Evolutionary conservation across 2,113 vertebrate genomes (phyloP).

Genomic region (Oncorhynchus nerka): DNA sequence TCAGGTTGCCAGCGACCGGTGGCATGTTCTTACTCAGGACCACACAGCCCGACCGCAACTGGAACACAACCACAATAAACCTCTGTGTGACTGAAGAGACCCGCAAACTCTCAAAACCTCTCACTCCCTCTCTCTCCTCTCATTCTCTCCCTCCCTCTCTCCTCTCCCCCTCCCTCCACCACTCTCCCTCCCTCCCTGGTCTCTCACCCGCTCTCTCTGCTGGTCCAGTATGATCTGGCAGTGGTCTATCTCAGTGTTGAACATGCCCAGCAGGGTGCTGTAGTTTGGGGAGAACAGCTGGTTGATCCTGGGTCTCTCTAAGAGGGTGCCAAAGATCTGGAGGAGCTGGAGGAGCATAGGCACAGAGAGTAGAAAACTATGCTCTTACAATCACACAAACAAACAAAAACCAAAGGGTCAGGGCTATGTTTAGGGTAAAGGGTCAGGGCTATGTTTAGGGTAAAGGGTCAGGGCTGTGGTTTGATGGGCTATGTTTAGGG

Average conservation of each 20-base stretch:
- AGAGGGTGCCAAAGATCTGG: conserved; percentile 70
- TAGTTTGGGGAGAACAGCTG: conserved; percentile 72
- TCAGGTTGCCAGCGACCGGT: conserved; percentile 73
- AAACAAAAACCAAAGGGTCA: neutral
- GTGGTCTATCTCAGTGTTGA: conserved; percentile 72
- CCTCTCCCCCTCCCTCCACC: neutral
- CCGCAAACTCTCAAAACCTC: neutral
- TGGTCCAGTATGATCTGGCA: conserved; percentile 71
- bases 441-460: no score
- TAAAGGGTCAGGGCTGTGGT: no score
- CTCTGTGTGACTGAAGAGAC: no score
- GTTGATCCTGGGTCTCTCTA: conserved; percentile 69
- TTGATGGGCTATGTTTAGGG: no score
- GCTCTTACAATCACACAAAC: neutral
- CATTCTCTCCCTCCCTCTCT: neutral
- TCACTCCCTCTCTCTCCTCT: neutral
- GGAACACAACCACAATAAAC: conserved; percentile 29
- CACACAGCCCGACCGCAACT: conserved; percentile 63
- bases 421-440: no score
- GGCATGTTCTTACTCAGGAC: conserved; percentile 74
- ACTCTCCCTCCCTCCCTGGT: neutral
- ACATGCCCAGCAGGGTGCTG: conserved; percentile 67
- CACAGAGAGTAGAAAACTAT: neutral
- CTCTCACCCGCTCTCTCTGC: conserved; percentile 68
- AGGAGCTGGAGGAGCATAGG: conserved; percentile 55